phyloP scores from a whole-genome alignment of 2,888 invertebrate species.

The Orthosia gothica region DNA sequence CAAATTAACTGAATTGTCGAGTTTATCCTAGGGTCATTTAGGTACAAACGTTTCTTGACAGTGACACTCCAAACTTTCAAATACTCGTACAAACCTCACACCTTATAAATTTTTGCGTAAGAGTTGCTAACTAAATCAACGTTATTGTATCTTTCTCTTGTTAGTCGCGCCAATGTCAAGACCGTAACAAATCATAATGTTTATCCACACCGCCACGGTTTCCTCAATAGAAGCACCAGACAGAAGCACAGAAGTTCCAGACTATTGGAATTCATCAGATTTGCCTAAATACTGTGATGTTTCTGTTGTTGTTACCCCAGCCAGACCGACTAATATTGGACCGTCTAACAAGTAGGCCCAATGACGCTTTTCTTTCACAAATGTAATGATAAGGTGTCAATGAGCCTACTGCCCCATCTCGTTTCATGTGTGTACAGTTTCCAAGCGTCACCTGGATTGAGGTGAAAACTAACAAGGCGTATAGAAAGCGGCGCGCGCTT shows the following conservation, averaged over 20 bases:
- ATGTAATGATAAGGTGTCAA: background rate
- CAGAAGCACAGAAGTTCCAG: slow-evolving; percentile 25
- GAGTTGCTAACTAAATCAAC: background rate
- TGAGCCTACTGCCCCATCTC: slow-evolving; percentile 13
- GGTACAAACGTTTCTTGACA: too few relatives aligned
- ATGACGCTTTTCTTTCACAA: too few relatives aligned
- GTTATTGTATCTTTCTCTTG: slow-evolving; percentile 2
- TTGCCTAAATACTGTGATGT: too few relatives aligned
- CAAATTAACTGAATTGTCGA: background rate
- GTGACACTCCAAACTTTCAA: too few relatives aligned
- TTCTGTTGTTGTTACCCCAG: too few relatives aligned
- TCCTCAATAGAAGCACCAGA: background rate
- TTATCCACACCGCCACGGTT: slow-evolving; percentile 8
- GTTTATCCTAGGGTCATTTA: background rate
- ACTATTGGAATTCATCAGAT: too few relatives aligned
- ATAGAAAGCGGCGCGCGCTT: slow-evolving; percentile 65
- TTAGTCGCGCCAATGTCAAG: slow-evolving; percentile 31
- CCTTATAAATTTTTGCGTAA: background rate
- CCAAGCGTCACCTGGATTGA: slow-evolving; percentile 50
- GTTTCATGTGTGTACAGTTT: slow-evolving; percentile 8
- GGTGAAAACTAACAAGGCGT: slow-evolving; percentile 68
- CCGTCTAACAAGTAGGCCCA: background rate
- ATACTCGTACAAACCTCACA: too few relatives aligned
- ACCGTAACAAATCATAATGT: slow-evolving; percentile 34
- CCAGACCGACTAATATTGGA: too few relatives aligned